These are phyloP conservation scores for Myrmecobius fasciatus DNA, from an alignment of 2,113 vertebrate genomes.

Conservation along the genomic window DNA sequence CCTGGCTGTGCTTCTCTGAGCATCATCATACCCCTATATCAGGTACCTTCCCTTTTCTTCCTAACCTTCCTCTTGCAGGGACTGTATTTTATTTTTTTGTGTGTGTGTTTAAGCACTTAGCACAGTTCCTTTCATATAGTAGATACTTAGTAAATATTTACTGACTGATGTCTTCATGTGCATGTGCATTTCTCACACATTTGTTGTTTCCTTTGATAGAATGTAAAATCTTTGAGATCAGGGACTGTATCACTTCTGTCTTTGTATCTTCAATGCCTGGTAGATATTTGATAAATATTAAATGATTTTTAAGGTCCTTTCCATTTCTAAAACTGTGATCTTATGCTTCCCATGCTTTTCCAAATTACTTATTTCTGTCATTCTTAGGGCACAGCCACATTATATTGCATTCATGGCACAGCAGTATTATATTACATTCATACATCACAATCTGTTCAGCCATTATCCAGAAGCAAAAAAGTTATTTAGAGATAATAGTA, in stretches of 20 bases:
- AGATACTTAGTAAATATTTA: not conserved
- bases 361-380: not conserved
- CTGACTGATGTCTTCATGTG: not conserved
- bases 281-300: not conserved
- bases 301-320: not conserved
- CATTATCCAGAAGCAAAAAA: not conserved
- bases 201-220: not conserved
- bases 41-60: not conserved
- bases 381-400: not conserved
- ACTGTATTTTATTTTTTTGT: not conserved
- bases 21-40: not conserved
- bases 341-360: not conserved
- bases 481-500: not conserved
- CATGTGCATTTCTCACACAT: not conserved
- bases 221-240: not conserved
- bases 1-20: not conserved
- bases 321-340: not conserved
- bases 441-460: not conserved
- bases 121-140: not conserved
- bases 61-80: not conserved
- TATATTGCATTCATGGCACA: not conserved
- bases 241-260: not conserved
- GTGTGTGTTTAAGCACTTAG: not conserved
- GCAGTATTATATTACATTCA: not conserved
- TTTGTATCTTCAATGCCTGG: not conserved